A percentile compares a stretch with the other conserved stretches of the same genome.
Conservation (phyloP, 2,113 vertebrate species). For the Plestiodon gilberti region DNA sequence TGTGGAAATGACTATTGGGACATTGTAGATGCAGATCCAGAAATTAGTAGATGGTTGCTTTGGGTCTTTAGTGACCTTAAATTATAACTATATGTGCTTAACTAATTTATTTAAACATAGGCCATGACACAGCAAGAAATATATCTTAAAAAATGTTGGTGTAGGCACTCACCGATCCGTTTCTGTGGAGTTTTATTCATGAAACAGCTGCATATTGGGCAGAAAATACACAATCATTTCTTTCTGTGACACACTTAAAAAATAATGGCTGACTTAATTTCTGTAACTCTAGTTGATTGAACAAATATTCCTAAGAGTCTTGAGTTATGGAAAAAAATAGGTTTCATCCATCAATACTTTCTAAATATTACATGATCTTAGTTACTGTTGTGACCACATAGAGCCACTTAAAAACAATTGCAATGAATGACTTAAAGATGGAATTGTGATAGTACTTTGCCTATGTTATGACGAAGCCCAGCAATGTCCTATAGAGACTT, state of each 20-base stretch:
- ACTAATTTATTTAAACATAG: not conserved
- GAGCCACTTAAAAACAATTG: not conserved
- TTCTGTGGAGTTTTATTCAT: not conserved
- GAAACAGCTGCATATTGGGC: not conserved
- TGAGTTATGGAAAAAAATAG: not conserved
- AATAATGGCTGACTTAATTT: not conserved
- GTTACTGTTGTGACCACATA: not conserved
- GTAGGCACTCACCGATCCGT: not conserved
- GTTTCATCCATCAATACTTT: not conserved
- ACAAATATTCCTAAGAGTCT: not conserved
- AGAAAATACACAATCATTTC: not conserved
- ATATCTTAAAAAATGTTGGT: no score
- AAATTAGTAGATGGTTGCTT: not conserved
- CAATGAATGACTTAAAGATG: not conserved
- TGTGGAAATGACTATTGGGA: not conserved
- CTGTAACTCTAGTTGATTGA: not conserved
- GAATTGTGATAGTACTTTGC: not conserved
- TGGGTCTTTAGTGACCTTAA: not conserved
- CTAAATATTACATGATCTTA: conserved; percentile 4
- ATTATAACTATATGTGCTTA: not conserved
- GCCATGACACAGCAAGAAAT: not conserved
- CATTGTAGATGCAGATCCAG: not conserved
- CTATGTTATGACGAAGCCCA: not conserved
- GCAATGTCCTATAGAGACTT: not conserved
- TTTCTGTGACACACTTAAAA: not conserved